phyloP scores from a whole-genome alignment of 1,140 invertebrate genomes.

The Bilobella aurantiaca region DNA sequence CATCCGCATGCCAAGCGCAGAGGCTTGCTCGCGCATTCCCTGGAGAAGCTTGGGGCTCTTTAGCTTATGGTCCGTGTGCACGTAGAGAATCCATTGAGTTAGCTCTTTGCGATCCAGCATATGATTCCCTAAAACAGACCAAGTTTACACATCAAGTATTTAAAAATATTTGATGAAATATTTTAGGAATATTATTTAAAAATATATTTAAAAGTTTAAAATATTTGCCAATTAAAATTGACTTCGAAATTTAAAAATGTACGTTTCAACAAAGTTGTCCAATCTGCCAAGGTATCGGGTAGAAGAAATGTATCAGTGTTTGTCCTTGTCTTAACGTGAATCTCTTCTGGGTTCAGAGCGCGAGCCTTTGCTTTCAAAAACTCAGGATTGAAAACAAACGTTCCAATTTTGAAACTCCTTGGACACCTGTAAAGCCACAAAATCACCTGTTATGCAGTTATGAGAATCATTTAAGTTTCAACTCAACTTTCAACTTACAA shows the following conservation, averaged over 20 bases:
- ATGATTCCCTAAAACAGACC: not conserved
- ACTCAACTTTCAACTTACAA: not conserved
- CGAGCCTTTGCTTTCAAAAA: slow-evolving; percentile 14
- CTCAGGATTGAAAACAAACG: slow-evolving; percentile 19
- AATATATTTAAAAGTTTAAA: not conserved
- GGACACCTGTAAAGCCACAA: slow-evolving; percentile 13
- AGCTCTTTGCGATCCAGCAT: not conserved
- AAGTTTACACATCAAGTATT: too few relatives aligned
- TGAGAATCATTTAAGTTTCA: not conserved
- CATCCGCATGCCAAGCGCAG: too few relatives aligned
- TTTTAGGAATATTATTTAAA: not conserved
- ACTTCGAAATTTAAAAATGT: not conserved
- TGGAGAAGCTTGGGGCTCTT: not conserved
- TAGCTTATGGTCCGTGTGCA: not conserved
- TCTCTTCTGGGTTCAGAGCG: slow-evolving; percentile 10
- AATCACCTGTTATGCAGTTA: not conserved
- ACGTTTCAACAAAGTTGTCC: slow-evolving; percentile 25
- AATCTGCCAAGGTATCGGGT: slow-evolving; percentile 19
- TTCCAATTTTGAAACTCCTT: slow-evolving; percentile 25
- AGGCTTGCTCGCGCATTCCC: too few relatives aligned
- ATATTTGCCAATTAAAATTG: not conserved
- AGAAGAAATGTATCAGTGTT: not conserved
- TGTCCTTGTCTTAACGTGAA: not conserved
- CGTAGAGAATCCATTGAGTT: not conserved
- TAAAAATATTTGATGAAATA: too few relatives aligned